Evolutionary conservation across 1,140 invertebrate genomes (phyloP), one percentile per base, ranked within the genome.

Genomic region (Cherax destructor): DNA sequence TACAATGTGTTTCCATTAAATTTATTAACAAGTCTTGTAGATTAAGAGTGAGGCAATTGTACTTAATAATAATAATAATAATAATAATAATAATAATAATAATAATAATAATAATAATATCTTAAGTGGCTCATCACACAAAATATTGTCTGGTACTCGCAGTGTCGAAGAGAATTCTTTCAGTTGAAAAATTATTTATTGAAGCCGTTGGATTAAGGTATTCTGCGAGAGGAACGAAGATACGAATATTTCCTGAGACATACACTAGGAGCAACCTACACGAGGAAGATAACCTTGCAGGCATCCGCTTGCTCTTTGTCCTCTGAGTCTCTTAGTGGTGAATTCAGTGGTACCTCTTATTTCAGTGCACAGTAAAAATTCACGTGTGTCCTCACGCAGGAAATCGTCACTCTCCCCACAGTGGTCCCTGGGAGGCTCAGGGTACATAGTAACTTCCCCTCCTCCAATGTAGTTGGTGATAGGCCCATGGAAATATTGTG

Each of bases 211-310:
- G 69, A 74, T 24, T 74, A 74, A 30, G 79, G 18, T 4, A 56
- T 41, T 81, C 30, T 13, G 18, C 56, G n/a, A 81, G 13, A 81
- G 50, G 11, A 21, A 59, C 79, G 79, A 81, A 81, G 79, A 56
- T 81, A 81, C 10, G 50, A 81, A 81, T 81, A 13, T 24, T 59
- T 56, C 79, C 52, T 59, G 79, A 81, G 79, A 81, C 79, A 81
- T 59, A 81, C 79, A 81, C 30, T 81, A 56, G 13, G 18, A 56
- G 56, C 50, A 30, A 9, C n/a, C 79, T 59, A 59, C 50, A n/a
- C 21, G 50, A 81, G 50, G 50, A 59, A 59, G 79, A n/a, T 74
- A 30, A 74, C 69, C 69, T 74, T 74, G 69, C 6, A 9, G 69
- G n/a, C 3, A 7, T 21, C 69, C 16, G 3, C 69, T 13, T 7